Base-by-base conservation (phyloP, 2,113 vertebrate genomes). In the Lagopus leucura region DNA sequence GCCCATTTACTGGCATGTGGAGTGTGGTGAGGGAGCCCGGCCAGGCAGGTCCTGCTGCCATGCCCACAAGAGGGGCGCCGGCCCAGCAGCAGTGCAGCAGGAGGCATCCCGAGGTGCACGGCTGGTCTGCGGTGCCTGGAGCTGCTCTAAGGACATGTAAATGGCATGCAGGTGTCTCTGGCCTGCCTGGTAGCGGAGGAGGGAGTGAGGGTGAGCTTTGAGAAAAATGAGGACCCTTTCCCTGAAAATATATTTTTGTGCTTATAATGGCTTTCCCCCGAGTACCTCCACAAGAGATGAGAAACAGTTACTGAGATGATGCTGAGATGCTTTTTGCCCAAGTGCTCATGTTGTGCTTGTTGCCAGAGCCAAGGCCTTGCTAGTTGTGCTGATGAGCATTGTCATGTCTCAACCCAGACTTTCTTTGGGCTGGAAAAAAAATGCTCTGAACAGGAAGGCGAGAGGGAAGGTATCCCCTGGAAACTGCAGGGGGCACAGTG, bases 401-500 rank as follows among this genome's bases (percentile, higher is more conserved):
- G 5, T 8, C 1, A 0, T 13, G 32, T 3, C 82, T 63, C 74
- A 88, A 58, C 36, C 10, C 71, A 50, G 45, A 10, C 38, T 73
- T 70, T 6, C 50, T 52, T 13, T 47, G 69, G 57, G 82, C 36
- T 30, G 45, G 30, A 52, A 73, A 28, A 28, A 28, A 27, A 25
- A 14, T 38, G 76, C 73, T 81, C 7, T 0, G 52, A 50, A n/a
- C 88, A 73, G 76, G 82, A 30, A 86, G 88, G 75, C 67, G 63
- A 77, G 80, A 64, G 45, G 90, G 63, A 81, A 57, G 43, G 80
- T 95, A 92, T 96, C 80, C 95, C 70, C 42, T 61, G 83, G 93
- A 90, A 94, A 96, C 96, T 96, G 96, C 95, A 96, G 95, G 96
- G 96, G 96, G 93, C 96, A 96, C 95, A 96, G 92, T 96, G 94